Percentiles rank a stretch among this genome's conserved stretches.
Evolutionary conservation across 1,140 invertebrate species (phyloP).

Genomic region (Drosophila subpulchrella): DNA sequence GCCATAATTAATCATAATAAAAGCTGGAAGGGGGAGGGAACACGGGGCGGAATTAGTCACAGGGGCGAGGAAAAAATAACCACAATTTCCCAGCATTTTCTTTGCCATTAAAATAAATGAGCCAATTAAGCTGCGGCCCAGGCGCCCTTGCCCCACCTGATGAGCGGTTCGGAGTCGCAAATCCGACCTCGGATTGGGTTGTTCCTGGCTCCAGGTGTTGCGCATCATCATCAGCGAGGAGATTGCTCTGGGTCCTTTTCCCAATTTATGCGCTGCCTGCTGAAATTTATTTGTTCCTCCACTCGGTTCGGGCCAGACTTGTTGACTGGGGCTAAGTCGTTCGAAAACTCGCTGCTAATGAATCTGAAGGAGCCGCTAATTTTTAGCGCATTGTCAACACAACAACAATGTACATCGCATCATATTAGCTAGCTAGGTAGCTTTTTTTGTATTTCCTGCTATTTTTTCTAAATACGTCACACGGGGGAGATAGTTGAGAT

Average conservation of each 20-base stretch:
- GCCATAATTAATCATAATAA: slow-evolving; percentile 81
- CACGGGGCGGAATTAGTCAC: slow-evolving; percentile 14
- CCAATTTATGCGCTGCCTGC: slow-evolving; percentile 51
- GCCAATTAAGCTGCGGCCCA: slow-evolving; percentile 70
- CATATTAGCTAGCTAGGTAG: too few species aligned
- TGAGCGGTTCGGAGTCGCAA: slow-evolving; percentile 44
- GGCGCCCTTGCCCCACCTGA: slow-evolving; percentile 48
- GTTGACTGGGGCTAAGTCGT: slow-evolving; percentile 65
- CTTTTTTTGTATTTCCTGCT: not conserved
- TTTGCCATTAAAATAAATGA: slow-evolving; percentile 82
- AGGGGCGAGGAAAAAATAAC: slow-evolving; percentile 44
- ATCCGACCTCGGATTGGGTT: slow-evolving; percentile 17
- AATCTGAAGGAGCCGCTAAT: slow-evolving; percentile 73
- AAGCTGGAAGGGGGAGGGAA: slow-evolving; percentile 46
- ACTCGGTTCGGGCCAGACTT: slow-evolving; percentile 3
- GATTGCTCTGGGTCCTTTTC: slow-evolving; percentile 3
- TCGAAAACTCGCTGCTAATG: slow-evolving; percentile 67
- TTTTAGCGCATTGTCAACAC: slow-evolving; percentile 49
- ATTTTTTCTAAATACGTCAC: not conserved
- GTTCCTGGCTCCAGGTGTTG: slow-evolving; percentile 57
- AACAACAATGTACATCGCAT: slow-evolving; percentile 7
- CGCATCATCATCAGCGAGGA: slow-evolving; percentile 57
- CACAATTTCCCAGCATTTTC: slow-evolving; percentile 75
- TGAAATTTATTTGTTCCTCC: slow-evolving; percentile 66
- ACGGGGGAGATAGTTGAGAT: not conserved